These are phyloP conservation scores for Nyctalus aviator DNA, from an alignment of 2,797 vertebrate species.

Conservation along the genomic window DNA sequence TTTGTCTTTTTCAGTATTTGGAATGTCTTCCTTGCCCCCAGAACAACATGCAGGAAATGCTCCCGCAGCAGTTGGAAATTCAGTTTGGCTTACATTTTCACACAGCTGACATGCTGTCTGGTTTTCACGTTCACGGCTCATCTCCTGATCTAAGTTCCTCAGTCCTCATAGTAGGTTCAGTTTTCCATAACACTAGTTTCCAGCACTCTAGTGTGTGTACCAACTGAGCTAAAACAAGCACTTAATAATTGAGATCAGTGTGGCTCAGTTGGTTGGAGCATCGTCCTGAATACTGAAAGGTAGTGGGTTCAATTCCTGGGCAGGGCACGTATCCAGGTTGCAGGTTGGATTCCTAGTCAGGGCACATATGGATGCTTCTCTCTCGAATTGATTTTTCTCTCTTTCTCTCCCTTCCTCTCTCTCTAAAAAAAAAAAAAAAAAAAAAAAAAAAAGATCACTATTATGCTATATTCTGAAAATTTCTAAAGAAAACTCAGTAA, in stretches of 20 bases:
- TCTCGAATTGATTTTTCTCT: background rate
- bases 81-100: background rate
- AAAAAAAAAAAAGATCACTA: background rate
- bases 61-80: background rate
- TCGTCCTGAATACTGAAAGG: background rate
- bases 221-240: background rate
- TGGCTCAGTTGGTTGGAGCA: background rate
- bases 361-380: background rate
- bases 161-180: background rate
- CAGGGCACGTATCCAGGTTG: background rate
- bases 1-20: background rate
- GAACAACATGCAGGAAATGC: slow-evolving; percentile 32
- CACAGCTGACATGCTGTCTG: background rate
- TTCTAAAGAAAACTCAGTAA: slow-evolving; percentile 33
- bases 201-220: background rate
- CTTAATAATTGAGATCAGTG: background rate
- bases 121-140: background rate
- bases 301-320: background rate
- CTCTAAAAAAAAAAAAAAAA: background rate
- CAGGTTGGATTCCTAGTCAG: background rate
- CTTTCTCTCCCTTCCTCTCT: background rate
- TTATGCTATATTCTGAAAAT: background rate
- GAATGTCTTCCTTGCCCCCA: background rate
- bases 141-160: background rate
- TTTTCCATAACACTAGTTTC: background rate